Evolutionary conservation across 2,113 vertebrate genomes (phyloP).

Genomic region (Leptodactylus fuscus): DNA sequence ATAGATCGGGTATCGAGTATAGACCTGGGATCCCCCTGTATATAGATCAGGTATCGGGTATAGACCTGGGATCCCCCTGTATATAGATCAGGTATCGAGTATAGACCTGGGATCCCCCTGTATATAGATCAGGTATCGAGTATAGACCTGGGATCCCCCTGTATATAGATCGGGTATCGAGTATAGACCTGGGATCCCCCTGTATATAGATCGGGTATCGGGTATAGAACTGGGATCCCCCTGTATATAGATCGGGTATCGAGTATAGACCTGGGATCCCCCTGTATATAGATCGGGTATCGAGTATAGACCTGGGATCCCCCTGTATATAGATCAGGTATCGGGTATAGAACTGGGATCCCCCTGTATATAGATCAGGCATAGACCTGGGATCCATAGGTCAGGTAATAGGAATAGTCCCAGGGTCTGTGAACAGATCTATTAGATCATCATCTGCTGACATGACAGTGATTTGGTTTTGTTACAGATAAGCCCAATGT

Average conservation of each 20-base stretch:
- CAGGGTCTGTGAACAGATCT: neutral
- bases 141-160: neutral
- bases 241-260: neutral
- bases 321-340: neutral
- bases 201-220: neutral
- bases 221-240: neutral
- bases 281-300: neutral
- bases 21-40: neutral
- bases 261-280: neutral
- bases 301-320: neutral
- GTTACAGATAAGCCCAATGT: constrained; percentile 82
- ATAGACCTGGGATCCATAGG: neutral
- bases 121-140: neutral
- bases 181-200: neutral
- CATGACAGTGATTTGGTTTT: neutral
- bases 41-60: neutral
- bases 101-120: neutral
- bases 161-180: neutral
- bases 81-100: neutral
- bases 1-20: neutral
- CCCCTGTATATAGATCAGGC: neutral
- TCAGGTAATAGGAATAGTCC: neutral
- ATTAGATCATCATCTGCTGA: neutral
- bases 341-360: neutral
- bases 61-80: neutral